Evolutionary conservation across 2,113 vertebrate genomes (phyloP).

Genomic region (Clupea harengus): DNA sequence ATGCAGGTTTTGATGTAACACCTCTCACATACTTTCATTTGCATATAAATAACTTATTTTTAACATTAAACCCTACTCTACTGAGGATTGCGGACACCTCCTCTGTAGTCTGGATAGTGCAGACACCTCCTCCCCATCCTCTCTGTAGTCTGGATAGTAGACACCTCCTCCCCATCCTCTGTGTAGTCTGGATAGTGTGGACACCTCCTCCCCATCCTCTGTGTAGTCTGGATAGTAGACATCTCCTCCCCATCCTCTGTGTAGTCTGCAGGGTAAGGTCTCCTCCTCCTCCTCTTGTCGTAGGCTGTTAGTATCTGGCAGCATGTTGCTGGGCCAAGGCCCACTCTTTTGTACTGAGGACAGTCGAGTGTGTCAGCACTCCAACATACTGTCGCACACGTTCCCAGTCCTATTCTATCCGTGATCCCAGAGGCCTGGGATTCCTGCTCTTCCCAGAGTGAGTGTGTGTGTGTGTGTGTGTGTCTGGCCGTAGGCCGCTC

Average conservation of each 20-base stretch:
- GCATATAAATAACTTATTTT: no score
- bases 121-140: neutral
- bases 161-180: neutral
- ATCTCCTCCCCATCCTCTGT: neutral
- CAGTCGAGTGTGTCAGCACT: neutral
- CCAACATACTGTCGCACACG: neutral
- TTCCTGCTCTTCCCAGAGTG: slow-evolving; percentile 1
- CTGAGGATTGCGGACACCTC: no score
- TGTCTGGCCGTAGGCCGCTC: neutral
- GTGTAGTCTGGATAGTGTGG: neutral
- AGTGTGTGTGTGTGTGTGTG: neutral
- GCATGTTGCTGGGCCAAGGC: neutral
- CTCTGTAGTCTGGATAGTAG: neutral
- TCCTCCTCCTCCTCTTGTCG: neutral
- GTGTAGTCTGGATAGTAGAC: neutral
- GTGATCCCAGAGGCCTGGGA: neutral
- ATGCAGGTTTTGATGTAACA: no score
- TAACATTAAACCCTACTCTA: no score
- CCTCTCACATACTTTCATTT: no score
- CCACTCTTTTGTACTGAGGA: neutral
- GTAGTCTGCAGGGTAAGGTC: neutral
- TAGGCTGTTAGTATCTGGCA: neutral
- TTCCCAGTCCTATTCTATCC: neutral
- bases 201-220: neutral
- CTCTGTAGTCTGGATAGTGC: no score